Evolutionary conservation across 2,888 invertebrate species (phyloP), one percentile per base, ranked within the genome.

Genomic region (Aromia moschata): DNA sequence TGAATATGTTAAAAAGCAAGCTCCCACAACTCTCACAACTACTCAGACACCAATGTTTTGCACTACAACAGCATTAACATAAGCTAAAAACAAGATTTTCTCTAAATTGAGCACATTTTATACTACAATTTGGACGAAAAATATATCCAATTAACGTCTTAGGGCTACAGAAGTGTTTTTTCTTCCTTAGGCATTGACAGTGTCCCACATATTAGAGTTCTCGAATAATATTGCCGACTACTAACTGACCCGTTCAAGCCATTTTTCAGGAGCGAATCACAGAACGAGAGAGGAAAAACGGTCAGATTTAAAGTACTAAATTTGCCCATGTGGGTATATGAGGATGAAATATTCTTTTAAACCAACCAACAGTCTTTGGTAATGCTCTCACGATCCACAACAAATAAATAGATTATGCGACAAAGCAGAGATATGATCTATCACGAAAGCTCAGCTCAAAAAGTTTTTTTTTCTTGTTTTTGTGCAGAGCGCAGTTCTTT

Each of bases 401-500:
- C 70, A 73, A 77, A 79, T 74, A 74, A 73, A 73, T 71, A 76
- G 66, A 69, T 62, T 74, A 78, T 73, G 78, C 78, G 75, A 78
- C 75, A 78, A 74, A 79, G 78, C 78, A 76, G 76, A 77, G 77
- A 78, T 79, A 79, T 79, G 78, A 74, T 77, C 76, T 78, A 79
- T 78, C 77, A 79, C 77, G 76, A 77, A 79, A 78, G 77, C 77
- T 76, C 73, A 76, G 75, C 76, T 72, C 76, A 70, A 73, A 69
- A n/a, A n/a, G n/a, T n/a, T n/a, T n/a, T n/a, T n/a, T n/a, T n/a
- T n/a, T n/a, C n/a, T n/a, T n/a, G 58, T 38, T 62, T 60, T 67
- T 71, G 76, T 75, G 74, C 74, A 75, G 74, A 74, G 76, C 75
- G 75, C 77, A 77, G 75, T 74, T 77, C 76, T 75, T 76, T 74